phyloP scores from a whole-genome alignment of 2,797 vertebrate species.

The Corythornis leucogaster region DNA sequence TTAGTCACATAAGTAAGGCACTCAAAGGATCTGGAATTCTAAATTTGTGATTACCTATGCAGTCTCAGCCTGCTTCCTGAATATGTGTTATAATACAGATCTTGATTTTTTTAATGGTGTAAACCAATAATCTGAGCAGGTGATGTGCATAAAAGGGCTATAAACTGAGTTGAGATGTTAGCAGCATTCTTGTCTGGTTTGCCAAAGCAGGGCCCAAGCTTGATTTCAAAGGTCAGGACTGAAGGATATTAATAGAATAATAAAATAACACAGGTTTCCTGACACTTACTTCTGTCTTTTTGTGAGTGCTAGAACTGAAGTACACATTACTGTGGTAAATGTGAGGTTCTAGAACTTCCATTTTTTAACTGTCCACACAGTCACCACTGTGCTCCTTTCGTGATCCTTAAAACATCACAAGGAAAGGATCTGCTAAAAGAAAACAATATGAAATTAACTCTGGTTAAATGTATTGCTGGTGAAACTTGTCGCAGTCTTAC shows the following conservation, averaged over 20 bases:
- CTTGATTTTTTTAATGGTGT: background rate
- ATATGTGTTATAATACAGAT: background rate
- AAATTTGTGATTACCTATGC: background rate
- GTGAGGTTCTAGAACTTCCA: background rate
- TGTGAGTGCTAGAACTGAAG: background rate
- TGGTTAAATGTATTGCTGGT: background rate
- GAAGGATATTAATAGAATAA: background rate
- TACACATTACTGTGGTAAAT: background rate
- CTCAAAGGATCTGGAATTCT: background rate
- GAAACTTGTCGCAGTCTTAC: background rate
- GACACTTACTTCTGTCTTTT: background rate
- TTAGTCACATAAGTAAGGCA: background rate
- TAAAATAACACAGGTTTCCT: background rate
- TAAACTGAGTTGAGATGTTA: background rate
- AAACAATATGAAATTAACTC: background rate
- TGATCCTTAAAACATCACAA: background rate
- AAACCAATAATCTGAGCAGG: background rate
- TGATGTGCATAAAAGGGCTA: background rate
- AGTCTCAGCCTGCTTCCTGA: background rate
- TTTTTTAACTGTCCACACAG: background rate
- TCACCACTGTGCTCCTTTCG: background rate
- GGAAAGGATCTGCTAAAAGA: background rate
- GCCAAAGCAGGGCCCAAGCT: background rate
- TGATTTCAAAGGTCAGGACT: background rate
- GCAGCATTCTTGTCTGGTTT: background rate